Base-by-base conservation (phyloP, 2,797 vertebrate genomes). In the Poliocrania exsul region DNA sequence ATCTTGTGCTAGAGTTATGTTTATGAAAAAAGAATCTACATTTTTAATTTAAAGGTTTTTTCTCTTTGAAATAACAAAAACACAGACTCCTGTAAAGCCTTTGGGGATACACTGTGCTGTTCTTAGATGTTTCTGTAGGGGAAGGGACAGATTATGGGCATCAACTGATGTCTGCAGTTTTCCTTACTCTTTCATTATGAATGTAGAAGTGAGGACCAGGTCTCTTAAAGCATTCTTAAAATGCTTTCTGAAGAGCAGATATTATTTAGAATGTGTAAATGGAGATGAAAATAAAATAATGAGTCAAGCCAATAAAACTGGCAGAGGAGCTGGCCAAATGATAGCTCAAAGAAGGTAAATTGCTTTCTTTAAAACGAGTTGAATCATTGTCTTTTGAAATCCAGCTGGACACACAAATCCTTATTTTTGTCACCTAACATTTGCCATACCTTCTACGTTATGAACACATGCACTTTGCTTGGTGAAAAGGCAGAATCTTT, bases 241-340 rank as follows among this genome's bases (percentile, higher is more conserved):
- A 38, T 1, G 0, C 38, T 81, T 86, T 78, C 42, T 3, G 4
- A 67, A 82, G 71, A 80, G 19, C 29, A 51, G 8, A 35, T 12
- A 10, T 47, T 56, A 86, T 77, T 82, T 64, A 74, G 47, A 83
- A 81, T 50, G n/a, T 0, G 0, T 47, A 93, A 78, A 69, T 24
- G 49, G 57, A 78, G 56, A 73, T 70, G 67, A 90, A 93, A 91
- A 85, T 80, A 80, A 94, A 89, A 85, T 79, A 92, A 58, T 42
- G 51, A 95, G 65, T n/a, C 53, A 71, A 82, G 53, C 6, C 33
- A 78, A 67, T 49, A 77, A 83, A 91, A 73, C 47, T 73, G 67
- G 44, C 64, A 72, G 29, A 80, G 44, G 20, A 91, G 46, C 46
- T 56, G 50, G 49, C 72, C n/a, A 71, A 89, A 67, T 38, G 18